Evolutionary conservation across 1,140 invertebrate genomes (phyloP), one percentile per base, ranked within the genome.

Genomic region (Mactra quadrangularis): DNA sequence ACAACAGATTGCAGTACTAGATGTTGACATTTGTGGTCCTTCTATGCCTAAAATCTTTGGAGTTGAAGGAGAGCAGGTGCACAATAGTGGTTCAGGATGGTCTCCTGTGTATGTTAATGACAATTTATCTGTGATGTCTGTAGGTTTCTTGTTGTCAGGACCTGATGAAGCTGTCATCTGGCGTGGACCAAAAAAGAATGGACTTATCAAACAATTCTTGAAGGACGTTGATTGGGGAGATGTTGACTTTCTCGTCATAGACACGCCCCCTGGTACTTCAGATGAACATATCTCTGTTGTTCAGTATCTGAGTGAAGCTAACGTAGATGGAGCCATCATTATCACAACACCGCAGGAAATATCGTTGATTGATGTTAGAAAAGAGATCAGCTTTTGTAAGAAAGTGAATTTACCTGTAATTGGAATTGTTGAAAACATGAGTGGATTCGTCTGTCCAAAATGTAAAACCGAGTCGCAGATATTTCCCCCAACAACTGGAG

Each of bases 391-490:
- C 52, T 99, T 99, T 92, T 99, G 98, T 92, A 94, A 95, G 84
- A 98, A 98, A 94, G 97, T 97, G 19, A 95, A 95, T 31, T 96
- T 99, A 62, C 95, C 95, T 17, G 95, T 99, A 31, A 93, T 98
- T 79, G 98, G 98, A 25, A 96, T 99, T 41, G 94, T 99, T 82
- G 98, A 99, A 93, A 99, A 99, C 93, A 99, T 99, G 97, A 97
- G 96, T 91, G 96, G 97, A 17, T 98, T 96, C 94, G 95, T 98
- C 60, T 99, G 98, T 93, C 97, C 98, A 35, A 95, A 95, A 57
- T 99, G 98, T 86, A 91, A 87, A 76, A 95, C 94, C 94, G 96
- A 93, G 96, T 96, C 92, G 96, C 95, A 79, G 96, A 97, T 92
- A 95, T 97, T 90, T 96, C 97, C 90, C 96, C 96, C 52, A 19